Base-by-base conservation (phyloP, 2,888 invertebrate species). In the Diaprepes abbreviatus region DNA sequence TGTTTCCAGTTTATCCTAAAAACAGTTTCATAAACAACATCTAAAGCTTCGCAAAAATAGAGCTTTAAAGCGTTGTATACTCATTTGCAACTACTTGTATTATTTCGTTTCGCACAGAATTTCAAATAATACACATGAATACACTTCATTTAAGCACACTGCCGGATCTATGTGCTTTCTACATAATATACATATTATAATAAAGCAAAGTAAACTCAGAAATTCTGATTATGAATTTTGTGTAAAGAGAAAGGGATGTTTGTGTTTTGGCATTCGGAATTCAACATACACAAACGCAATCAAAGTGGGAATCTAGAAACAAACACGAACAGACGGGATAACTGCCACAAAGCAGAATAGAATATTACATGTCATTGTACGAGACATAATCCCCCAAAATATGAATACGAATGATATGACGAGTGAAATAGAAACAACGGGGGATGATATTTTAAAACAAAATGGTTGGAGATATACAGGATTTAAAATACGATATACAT, bases 291-390 rank as follows among this genome's bases (percentile, higher is more conserved):
- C 58, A 71, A 64, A 71, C 45, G 64, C 63, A 71, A 71, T 71
- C 71, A 71, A 68, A 71, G 67, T 67, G 71, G 67, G 58, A 71
- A 71, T 71, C 71, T 71, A 59, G 66, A 71, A 67, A 71, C 71
- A 71, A 71, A 71, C 66, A 63, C 43, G 59, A 66, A 52, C 66
- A 63, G 71, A 66, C 71, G 66, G 66, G 63, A 58, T 66, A 64
- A 52, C 71, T 62, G 63, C 71, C 71, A 71, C 67, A 71, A 71
- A 71, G 71, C 71, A 71, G 65, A 71, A 71, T 71, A 55, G 71
- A 71, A 71, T 71, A 71, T 71, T 71, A 67, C 71, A 64, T 71
- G 71, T 67, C 71, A 71, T 71, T 71, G 71, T 71, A 52, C 52
- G 62, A 65, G 66, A 67, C 71, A 71, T 71, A 71, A 71, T 71